A percentile compares a stretch with the other conserved stretches of the same genome.
Evolutionary conservation across 2,888 invertebrate genomes (phyloP).

Genomic region (Leptinotarsa rubiginosa): DNA sequence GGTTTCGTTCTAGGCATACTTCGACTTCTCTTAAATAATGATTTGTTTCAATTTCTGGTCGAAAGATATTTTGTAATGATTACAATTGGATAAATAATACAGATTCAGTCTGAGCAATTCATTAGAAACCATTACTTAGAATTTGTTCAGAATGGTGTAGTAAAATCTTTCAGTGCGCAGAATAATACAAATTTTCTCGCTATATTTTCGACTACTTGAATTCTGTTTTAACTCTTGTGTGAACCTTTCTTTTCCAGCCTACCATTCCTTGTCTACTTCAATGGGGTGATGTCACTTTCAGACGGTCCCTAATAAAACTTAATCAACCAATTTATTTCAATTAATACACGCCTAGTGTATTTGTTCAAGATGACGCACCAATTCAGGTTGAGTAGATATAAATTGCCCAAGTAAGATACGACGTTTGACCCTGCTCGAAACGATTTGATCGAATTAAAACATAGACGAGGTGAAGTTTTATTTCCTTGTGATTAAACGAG

Average conservation of each 20-base stretch:
- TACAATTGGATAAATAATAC: no score
- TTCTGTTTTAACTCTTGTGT: not conserved
- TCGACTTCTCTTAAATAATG: no score
- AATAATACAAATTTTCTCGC: no score
- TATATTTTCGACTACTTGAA: no score
- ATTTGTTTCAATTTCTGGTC: no score
- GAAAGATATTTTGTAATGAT: no score
- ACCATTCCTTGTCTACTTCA: not conserved
- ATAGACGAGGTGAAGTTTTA: not conserved
- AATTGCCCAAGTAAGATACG: constrained; percentile 1
- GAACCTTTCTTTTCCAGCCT: not conserved
- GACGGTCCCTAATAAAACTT: constrained; percentile 16
- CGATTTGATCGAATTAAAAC: not conserved
- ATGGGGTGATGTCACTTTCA: constrained; percentile 19
- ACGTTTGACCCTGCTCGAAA: constrained; percentile 8
- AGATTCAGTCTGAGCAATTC: no score
- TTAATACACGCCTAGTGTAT: constrained; percentile 17
- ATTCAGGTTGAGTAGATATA: constrained; percentile 17
- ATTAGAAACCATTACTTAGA: no score
- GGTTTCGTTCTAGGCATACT: no score
- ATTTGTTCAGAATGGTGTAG: no score
- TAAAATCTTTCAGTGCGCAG: no score
- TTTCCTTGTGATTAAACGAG: no score
- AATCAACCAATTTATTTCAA: constrained; percentile 25
- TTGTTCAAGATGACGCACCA: constrained; percentile 15